phyloP scores from a whole-genome alignment of 2,797 vertebrate species.

The Bucorvus abyssinicus region DNA sequence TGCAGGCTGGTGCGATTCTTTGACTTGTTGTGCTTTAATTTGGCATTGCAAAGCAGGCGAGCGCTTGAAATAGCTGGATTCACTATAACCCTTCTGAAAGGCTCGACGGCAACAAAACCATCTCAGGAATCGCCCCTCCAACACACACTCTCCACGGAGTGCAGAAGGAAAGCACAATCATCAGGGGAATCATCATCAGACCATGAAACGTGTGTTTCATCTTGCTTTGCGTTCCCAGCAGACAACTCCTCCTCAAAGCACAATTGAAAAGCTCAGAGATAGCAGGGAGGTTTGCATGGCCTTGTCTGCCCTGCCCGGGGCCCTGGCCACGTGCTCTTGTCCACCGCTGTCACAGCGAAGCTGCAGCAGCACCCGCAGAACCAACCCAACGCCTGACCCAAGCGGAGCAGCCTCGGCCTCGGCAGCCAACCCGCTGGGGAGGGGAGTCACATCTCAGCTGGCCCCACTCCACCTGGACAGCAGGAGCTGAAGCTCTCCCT shows the following conservation, averaged over 20 bases:
- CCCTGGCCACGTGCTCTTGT: neutral
- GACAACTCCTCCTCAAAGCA: neutral
- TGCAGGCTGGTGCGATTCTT: neutral
- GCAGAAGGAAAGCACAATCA: no score
- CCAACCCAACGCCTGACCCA: neutral
- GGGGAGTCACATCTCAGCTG: neutral
- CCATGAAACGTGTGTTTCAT: neutral
- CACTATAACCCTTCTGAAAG: neutral
- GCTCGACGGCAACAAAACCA: neutral
- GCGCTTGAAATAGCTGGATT: neutral
- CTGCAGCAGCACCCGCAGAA: neutral
- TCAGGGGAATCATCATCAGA: no score
- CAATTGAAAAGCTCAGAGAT: neutral
- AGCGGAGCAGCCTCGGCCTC: neutral
- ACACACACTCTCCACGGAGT: no score
- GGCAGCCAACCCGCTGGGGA: neutral
- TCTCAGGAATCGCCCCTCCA: neutral
- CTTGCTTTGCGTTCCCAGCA: neutral
- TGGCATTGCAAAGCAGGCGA: neutral
- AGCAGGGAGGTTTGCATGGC: neutral
- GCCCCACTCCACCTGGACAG: neutral
- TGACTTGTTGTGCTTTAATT: neutral
- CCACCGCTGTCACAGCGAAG: neutral
- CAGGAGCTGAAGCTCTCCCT: neutral
- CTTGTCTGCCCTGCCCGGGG: neutral